Percentiles rank a stretch among this genome's conserved stretches.
These are phyloP conservation scores for Venusia cambrica DNA, from an alignment of 2,888 invertebrate genomes.

Conservation along the genomic window DNA sequence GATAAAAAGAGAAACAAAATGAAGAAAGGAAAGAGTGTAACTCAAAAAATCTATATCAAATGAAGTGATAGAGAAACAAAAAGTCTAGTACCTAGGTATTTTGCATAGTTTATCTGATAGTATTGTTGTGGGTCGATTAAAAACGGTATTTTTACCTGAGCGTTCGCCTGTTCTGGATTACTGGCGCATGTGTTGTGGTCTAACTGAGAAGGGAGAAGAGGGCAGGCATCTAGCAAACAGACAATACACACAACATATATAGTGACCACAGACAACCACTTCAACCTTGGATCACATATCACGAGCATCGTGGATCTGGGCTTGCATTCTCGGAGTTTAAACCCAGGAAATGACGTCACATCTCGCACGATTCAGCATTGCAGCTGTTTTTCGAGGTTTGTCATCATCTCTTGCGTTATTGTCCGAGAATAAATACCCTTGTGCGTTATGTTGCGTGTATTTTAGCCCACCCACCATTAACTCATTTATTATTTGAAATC, in stretches of 20 bases:
- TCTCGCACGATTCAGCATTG: too few relatives aligned
- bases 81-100: slow-evolving; percentile 70
- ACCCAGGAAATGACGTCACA: slow-evolving; percentile 62
- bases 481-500: slow-evolving; percentile 28
- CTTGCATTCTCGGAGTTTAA: slow-evolving; percentile 74
- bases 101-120: slow-evolving; percentile 77
- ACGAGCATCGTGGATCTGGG: slow-evolving; percentile 67
- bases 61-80: slow-evolving; percentile 75
- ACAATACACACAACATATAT: slow-evolving; percentile 90
- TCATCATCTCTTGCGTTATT: too few relatives aligned
- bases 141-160: slow-evolving; percentile 84
- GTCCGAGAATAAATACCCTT: too few relatives aligned
- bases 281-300: slow-evolving; percentile 80
- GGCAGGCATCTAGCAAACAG: slow-evolving; percentile 97
- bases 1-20: slow-evolving; percentile 45
- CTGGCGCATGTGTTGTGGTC: slow-evolving; percentile 91
- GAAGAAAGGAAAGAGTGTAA: slow-evolving; percentile 65
- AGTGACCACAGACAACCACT: slow-evolving; percentile 81
- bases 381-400: too few relatives aligned
- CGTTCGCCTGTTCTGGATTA: slow-evolving; percentile 86
- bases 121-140: slow-evolving; percentile 77
- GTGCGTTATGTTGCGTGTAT: too few relatives aligned
- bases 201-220: slow-evolving; percentile 92
- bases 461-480: slow-evolving; percentile 19
- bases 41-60: slow-evolving; percentile 68